These are phyloP conservation scores for Sarcophaga bullata DNA, from an alignment of 1,140 invertebrate species.

Conservation along the genomic window DNA sequence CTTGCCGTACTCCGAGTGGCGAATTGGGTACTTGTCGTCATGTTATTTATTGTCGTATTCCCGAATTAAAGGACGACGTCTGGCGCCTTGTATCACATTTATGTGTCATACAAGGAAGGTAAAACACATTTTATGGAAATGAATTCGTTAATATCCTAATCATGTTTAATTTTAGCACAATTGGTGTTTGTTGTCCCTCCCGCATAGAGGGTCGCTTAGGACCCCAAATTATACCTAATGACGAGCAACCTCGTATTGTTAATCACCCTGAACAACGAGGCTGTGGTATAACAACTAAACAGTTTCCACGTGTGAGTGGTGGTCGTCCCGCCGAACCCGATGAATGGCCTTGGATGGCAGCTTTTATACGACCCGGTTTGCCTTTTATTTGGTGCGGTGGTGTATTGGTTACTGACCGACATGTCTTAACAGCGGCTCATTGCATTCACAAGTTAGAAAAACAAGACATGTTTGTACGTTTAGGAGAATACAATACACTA, in stretches of 20 bases:
- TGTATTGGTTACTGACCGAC: constrained; percentile 79
- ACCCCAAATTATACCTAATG: constrained; percentile 52
- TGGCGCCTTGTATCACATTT: constrained; percentile 72
- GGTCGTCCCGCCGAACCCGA: constrained; percentile 73
- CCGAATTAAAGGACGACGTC: constrained; percentile 70
- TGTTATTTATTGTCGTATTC: constrained; percentile 72
- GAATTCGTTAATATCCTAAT: background rate
- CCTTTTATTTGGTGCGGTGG: constrained; percentile 78
- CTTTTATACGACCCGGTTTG: constrained; percentile 70
- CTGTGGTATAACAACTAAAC: constrained; percentile 74
- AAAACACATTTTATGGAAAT: constrained; percentile 43
- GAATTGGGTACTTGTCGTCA: constrained; percentile 73
- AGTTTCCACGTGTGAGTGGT: constrained; percentile 70
- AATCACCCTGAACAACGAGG: constrained; percentile 67
- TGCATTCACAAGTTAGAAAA: constrained; percentile 73
- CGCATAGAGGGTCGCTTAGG: constrained; percentile 51
- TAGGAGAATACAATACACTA: constrained; percentile 84
- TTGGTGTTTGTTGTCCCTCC: constrained; percentile 64
- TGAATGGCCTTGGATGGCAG: constrained; percentile 87
- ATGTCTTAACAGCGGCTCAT: constrained; percentile 83
- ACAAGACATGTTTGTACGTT: constrained; percentile 74
- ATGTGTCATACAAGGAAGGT: constrained; percentile 75
- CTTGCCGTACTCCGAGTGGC: constrained; percentile 72
- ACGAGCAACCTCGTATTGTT: constrained; percentile 49
- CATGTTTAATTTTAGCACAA: constrained; percentile 48